Conservation (phyloP, 2,888 invertebrate species). For the Podabrus alpinus region DNA sequence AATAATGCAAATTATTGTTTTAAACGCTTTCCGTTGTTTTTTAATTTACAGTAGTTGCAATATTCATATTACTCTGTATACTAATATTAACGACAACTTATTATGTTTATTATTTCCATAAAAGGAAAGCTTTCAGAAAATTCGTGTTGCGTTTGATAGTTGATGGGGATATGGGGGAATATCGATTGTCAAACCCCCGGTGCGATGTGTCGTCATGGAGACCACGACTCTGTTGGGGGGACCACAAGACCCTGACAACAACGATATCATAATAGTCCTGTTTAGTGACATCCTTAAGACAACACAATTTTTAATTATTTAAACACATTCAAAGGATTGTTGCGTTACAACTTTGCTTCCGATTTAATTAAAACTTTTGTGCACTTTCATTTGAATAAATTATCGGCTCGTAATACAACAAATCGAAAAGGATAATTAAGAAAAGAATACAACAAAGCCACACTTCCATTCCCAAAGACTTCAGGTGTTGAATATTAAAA, state of each 20-base stretch:
- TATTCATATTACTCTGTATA: background rate
- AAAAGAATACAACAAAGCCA: slow-evolving; percentile 3
- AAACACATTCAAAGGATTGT: background rate
- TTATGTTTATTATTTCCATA: background rate
- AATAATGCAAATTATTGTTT: background rate
- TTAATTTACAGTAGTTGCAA: background rate
- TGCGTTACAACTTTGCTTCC: background rate
- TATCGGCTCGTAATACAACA: background rate
- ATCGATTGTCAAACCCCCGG: slow-evolving; percentile 71
- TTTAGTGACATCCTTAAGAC: slow-evolving; percentile 21
- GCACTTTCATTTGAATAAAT: background rate
- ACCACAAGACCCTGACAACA: slow-evolving; percentile 43
- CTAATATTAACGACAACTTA: background rate
- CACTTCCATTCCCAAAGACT: slow-evolving; percentile 3
- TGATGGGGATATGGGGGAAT: slow-evolving; percentile 69
- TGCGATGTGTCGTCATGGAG: slow-evolving; percentile 62
- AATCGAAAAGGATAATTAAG: slow-evolving; percentile 4
- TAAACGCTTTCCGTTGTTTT: background rate
- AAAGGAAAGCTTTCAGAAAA: slow-evolving; percentile 12
- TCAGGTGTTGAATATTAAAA: slow-evolving; percentile 24
- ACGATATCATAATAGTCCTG: slow-evolving; percentile 22
- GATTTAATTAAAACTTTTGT: background rate
- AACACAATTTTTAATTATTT: slow-evolving; percentile 1
- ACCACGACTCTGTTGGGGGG: slow-evolving; percentile 56
- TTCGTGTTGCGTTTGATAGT: slow-evolving; percentile 59